Base-by-base conservation (phyloP, 2,888 invertebrate genomes). In the Criorhina ranunculi region DNA sequence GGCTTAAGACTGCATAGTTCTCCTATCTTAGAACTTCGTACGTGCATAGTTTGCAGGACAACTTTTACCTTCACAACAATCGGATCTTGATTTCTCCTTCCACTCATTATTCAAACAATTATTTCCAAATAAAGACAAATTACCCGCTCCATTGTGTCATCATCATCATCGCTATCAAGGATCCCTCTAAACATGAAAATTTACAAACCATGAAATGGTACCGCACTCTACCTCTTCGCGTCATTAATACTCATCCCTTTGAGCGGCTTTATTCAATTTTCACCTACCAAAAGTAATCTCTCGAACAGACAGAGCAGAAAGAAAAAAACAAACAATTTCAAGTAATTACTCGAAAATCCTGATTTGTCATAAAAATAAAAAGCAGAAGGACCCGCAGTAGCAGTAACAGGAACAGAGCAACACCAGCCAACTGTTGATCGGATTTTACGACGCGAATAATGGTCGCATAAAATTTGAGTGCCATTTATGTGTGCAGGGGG, bases 391-490 rank as follows among this genome's bases (percentile, higher is more conserved):
- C 55, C 49, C 42, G 55, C 37, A 49, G 57, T 51, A 46, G 57
- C 33, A 19, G 19, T 31, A 51, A 33, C 51, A 49, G 4, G n/a
- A 24, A 4, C 24, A 24, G 4, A 24, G 24, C n/a, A 60, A 33
- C 55, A 35, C 31, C 46, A 87, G 87, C 90, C 90, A 90, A 90
- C 90, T 91, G 90, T 91, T 90, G 90, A 90, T 87, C 88, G 88
- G 86, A 89, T 89, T 90, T 91, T 91, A 90, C 89, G 90, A 91
- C 88, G 88, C 90, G 89, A 89, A 88, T 90, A 91, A 90, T 90
- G 89, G 90, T 89, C 89, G 89, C 90, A 91, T 91, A 90, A 90
- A 90, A 90, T 90, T 91, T 91, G 91, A 91, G 90, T 90, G 88
- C 90, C 88, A 87, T 87, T 88, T 86, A 70, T 76, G 80, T 85